Percentiles rank a stretch among this genome's conserved stretches.
Evolutionary conservation across 2,797 vertebrate species (phyloP).

Genomic region (Enteromius treurensis): DNA sequence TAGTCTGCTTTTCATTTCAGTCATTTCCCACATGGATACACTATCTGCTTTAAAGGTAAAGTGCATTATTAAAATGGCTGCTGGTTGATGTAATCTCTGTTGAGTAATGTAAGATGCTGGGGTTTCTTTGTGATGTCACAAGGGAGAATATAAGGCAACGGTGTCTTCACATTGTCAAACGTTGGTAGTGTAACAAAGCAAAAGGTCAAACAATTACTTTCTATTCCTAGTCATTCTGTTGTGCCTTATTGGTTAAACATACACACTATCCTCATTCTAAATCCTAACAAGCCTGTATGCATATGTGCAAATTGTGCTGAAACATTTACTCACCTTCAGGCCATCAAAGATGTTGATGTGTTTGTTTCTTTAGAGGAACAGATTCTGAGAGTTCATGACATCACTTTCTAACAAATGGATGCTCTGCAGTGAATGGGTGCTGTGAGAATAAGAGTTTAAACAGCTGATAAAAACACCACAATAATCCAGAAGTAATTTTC

Average conservation of each 20-base stretch:
- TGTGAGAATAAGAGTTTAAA: background rate
- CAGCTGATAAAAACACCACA: background rate
- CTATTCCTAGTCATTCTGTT: background rate
- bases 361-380: background rate
- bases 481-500: background rate
- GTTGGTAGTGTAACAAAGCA: background rate
- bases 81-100: conserved; percentile 7
- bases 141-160: background rate
- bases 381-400: background rate
- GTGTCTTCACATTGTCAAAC: background rate
- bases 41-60: conserved; percentile 37
- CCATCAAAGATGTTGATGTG: background rate
- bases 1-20: conserved; percentile 15
- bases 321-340: background rate
- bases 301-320: background rate
- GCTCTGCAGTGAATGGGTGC: background rate
- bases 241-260: conserved; percentile 10
- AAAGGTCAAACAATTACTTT: conserved; percentile 25
- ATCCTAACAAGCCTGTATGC: background rate
- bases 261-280: background rate
- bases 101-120: conserved; percentile 3
- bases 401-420: background rate
- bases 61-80: conserved; percentile 41
- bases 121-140: conserved; percentile 26
- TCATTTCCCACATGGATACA: conserved; percentile 17